Evolutionary conservation across 2,113 vertebrate genomes (phyloP), one percentile per base, ranked within the genome.

Genomic region (Clarias gariepinus): DNA sequence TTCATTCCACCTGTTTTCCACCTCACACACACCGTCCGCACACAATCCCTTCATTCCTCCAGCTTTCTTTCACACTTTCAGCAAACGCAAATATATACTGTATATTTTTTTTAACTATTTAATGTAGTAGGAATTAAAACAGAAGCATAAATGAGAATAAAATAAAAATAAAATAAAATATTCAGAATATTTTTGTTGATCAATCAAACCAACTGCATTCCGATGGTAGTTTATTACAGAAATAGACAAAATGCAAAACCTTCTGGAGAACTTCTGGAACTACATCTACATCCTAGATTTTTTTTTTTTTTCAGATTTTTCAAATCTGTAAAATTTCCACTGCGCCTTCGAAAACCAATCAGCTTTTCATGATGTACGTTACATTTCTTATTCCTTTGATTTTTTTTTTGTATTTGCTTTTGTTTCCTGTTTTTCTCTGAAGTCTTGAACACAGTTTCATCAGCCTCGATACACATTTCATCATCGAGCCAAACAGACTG

Each of bases 401-500:
- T 16, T 16, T 15, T 36, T 71, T 36, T 19, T 13, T 69, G 30
- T 15, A 47, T 47, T 68, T 36, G 15, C 28, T 36, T 69, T 69
- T 71, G 30, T 71, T 71, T 53, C 23, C 41, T 52, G 11, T 53
- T 52, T 52, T 53, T 11, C 11, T 47, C 69, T 73, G 69, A 47
- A 41, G 69, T 41, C 69, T 73, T 73, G 69, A 73, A 73, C 33
- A 73, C 33, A 11, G 69, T 73, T 73, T 73, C 69, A 73, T 73
- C 69, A 73, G 69, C 69, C 33, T 47, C 19, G 36, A 41, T 41
- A 7, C 66, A 73, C 69, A 41, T 73, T 73, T 73, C 69, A 73
- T 73, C 69, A 73, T 73, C 33, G 21, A 1, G 10, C 19, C 69
- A 73, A 73, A 73, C 33, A 23, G 36, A 10, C 33, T 73, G 33